Evolutionary conservation across 2,797 vertebrate species (phyloP), one percentile per base, ranked within the genome.

Genomic region (Tokudaia muenninki): DNA sequence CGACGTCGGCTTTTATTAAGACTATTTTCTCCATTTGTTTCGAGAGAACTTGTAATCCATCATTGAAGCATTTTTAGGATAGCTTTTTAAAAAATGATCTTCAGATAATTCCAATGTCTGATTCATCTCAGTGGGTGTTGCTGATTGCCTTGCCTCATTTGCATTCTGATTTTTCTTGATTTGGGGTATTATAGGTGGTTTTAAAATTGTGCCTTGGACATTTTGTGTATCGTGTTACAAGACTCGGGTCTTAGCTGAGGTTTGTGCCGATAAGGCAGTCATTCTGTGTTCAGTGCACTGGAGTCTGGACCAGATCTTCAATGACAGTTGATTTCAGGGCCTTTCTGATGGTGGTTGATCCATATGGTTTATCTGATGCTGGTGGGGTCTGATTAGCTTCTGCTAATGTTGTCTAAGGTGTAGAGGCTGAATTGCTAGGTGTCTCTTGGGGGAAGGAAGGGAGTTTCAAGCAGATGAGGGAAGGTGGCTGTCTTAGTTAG

Each of bases 81-180:
- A 70, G 12, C 37, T 65, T 63, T 96, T 95, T 34, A 37, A 90
- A 47, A 94, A 92, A 81, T 37, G 57, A 94, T 89, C 52, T 91
- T 52, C 91, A 94, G 95, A 55, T 90, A 92, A 77, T 91, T 90
- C 31, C 75, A 89, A 24, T 17, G 26, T 63, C 72, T 92, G 63
- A 93, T 97, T 87, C 55, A 91, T 96, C 93, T 94, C 65, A 79
- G 47, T 83, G 91, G 74, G 34, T 34, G 21, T 24, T 87, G 67
- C 79, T 86, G n/a, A 87, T 89, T 91, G 83, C 63, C 50, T 96
- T 92, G 87, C 88, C 80, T 94, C 75, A 91, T 94, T 96, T 78
- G 72, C 92, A 24, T 91, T 75, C 57, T 88, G 63, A 63, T 93
- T 93, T 96, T 96, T 65, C 93, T 90, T 92, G n/a, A 79, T 77